Base-by-base conservation (phyloP, 1,140 invertebrate species). In the Drosophila teissieri region DNA sequence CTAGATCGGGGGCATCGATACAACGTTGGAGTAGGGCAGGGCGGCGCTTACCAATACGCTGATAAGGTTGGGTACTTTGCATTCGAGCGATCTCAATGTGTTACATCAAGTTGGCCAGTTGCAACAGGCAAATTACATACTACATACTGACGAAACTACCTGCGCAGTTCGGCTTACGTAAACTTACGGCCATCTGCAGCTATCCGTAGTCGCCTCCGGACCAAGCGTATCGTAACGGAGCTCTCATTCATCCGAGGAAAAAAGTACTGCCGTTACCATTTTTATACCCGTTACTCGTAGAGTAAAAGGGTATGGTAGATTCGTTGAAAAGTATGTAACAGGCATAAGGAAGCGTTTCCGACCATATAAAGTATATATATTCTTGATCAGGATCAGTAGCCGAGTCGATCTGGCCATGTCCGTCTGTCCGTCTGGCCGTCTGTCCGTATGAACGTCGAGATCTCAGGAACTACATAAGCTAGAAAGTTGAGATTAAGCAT, bases 71-170 rank as follows among this genome's bases (percentile, higher is more conserved):
- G 15, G 5, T 57, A 54, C 45, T 72, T 83, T 56, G 49, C 58
- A 67, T 89, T 62, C 53, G 54, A 46, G 61, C 46, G 19, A 60
- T 48, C 45, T 54, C 49, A 27, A 40, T 61, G 37, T 48, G 62
- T 80, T 70, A 67, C 73, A 73, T 70, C 39, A 40, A 68, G 62
- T 56, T 46, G 60, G 65, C 45, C 6, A 60, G 22, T 77, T 64
- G 70, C 67, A 78, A 67, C 78, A 64, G 14, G 40, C 49, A 81
- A 89, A 83, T 88, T 86, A 70, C 83, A 73, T 67, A 76, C 72
- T 73, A 73, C 58, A 65, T 70, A 65, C 79, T 81, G 82, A 75
- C 63, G 65, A 75, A 73, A 86, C 73, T 69, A 79, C 62, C 51
- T 1, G 60, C 34, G 53, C 49, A 54, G 54, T 61, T 63, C 56